Percentiles rank a stretch among this genome's conserved stretches.
These are phyloP conservation scores for Melanotaenia nigrans DNA, from an alignment of 2,797 vertebrate genomes.

Conservation along the genomic window DNA sequence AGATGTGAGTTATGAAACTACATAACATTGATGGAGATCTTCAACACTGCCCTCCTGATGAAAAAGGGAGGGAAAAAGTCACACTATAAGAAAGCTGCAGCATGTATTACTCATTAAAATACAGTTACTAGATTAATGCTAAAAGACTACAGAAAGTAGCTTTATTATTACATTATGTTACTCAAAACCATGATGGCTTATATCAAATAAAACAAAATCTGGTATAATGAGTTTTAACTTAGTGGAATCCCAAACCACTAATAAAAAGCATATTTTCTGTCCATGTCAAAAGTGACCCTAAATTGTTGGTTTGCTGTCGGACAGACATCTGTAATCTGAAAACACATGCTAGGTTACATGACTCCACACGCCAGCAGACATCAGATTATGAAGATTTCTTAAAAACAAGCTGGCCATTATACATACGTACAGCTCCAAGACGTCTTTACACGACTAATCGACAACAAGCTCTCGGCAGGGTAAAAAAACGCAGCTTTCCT, in stretches of 20 bases:
- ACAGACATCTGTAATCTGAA: constrained; percentile 63
- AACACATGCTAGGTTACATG: constrained; percentile 62
- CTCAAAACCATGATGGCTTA: background rate
- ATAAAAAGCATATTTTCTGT: constrained; percentile 34
- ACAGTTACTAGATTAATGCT: background rate
- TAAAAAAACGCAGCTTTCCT: constrained; percentile 17
- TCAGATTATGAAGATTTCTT: constrained; percentile 48
- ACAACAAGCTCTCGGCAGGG: constrained; percentile 19
- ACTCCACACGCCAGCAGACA: constrained; percentile 64
- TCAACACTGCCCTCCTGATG: background rate
- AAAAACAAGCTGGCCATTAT: constrained; percentile 1
- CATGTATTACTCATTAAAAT: constrained; percentile 15
- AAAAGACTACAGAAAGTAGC: background rate
- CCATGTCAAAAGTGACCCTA: constrained; percentile 39
- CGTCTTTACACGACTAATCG: constrained; percentile 20
- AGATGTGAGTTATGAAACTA: background rate
- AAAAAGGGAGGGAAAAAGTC: background rate
- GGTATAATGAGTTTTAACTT: constrained; percentile 1
- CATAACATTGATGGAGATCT: background rate
- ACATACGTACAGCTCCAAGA: constrained; percentile 15
- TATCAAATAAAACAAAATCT: background rate
- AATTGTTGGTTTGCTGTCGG: constrained; percentile 67
- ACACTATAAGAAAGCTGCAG: constrained; percentile 7
- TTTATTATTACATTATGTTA: background rate
- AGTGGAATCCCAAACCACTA: constrained; percentile 6